Conservation (phyloP, 1,140 invertebrate species). For the Augochlora pura region DNA sequence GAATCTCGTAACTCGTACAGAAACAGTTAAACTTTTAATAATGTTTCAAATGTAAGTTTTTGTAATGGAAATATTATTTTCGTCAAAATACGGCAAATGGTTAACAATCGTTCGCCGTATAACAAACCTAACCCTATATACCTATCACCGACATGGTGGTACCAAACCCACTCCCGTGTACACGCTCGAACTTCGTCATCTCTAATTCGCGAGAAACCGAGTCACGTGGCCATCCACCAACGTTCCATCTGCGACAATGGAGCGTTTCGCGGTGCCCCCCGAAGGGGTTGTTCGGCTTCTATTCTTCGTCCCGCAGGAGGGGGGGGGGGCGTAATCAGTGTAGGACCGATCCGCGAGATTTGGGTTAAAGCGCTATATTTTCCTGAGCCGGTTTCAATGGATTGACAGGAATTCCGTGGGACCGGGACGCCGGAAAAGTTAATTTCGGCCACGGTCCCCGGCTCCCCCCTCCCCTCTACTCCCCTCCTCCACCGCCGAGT, state of each 20-base stretch:
- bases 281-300: conserved; percentile 44
- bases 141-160: too few species aligned
- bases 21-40: too few species aligned
- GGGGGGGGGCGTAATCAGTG: conserved; percentile 49
- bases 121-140: too few species aligned
- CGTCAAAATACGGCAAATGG: too few species aligned
- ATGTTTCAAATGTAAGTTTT: too few species aligned
- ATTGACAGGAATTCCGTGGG: background rate
- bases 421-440: conserved; percentile 9
- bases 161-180: too few species aligned
- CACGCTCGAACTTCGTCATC: background rate
- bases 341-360: conserved; percentile 53
- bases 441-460: conserved; percentile 9
- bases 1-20: too few species aligned
- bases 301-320: conserved; percentile 55
- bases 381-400: conserved; percentile 18
- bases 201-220: background rate
- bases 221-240: conserved; percentile 9
- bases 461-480: too few species aligned
- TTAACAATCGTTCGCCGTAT: too few species aligned
- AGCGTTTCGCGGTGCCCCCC: conserved; percentile 46
- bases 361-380: conserved; percentile 57
- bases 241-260: conserved; percentile 52
- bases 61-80: too few species aligned
- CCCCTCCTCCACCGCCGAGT: too few species aligned